Conservation (phyloP, 1,140 invertebrate species). For the Lucilia cuprina region DNA sequence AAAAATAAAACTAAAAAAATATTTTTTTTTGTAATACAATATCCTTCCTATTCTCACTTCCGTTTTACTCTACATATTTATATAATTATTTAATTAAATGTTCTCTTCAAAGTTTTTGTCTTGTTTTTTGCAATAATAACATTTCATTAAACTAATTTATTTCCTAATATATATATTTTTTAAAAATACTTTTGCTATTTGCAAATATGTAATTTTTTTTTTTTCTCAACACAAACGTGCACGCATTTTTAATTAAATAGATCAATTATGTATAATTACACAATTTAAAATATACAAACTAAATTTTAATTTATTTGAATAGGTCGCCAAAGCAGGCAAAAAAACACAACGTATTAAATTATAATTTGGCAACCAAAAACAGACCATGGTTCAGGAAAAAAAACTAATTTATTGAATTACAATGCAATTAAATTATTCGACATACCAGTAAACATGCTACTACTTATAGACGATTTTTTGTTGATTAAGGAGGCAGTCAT, state of each 20-base stretch:
- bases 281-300: neutral
- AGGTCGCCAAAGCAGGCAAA: neutral
- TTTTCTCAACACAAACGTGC: neutral
- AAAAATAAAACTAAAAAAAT: too few species aligned
- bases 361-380: neutral
- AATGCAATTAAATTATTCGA: neutral
- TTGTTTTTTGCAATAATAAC: neutral
- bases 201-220: neutral
- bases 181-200: neutral
- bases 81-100: neutral
- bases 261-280: conserved; percentile 33
- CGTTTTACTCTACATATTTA: too few species aligned
- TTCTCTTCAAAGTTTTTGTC: neutral
- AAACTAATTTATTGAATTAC: conserved; percentile 29
- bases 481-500: too few species aligned
- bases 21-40: too few species aligned
- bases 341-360: neutral
- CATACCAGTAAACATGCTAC: neutral
- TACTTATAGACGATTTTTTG: too few species aligned
- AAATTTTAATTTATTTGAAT: conserved; percentile 4
- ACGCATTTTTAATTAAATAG: conserved; percentile 32
- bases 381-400: neutral
- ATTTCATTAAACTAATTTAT: neutral
- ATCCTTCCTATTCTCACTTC: too few species aligned
- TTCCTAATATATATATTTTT: neutral